Percentiles rank a stretch among this genome's conserved stretches.
Conservation (phyloP, 2,113 vertebrate genomes). For the Lepidothrix coronata region DNA sequence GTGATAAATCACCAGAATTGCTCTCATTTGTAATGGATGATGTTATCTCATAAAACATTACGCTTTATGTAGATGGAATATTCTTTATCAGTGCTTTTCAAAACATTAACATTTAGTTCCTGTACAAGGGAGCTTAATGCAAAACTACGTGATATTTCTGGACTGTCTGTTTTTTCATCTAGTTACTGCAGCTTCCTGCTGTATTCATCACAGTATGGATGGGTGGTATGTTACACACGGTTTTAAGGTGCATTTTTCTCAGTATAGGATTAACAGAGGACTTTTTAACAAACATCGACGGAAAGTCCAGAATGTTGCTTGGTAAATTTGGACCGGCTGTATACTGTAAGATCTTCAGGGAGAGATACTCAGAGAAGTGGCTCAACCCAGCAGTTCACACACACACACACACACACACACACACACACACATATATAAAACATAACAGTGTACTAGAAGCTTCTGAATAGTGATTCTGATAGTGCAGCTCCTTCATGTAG, state of each 20-base stretch:
- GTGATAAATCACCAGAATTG: background rate
- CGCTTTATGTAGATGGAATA: background rate
- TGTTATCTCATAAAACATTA: background rate
- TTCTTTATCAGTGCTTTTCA: background rate
- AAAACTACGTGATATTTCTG: background rate
- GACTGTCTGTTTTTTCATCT: background rate
- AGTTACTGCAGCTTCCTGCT: background rate
- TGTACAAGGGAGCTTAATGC: background rate
- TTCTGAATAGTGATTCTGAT: background rate
- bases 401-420: no score
- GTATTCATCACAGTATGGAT: background rate
- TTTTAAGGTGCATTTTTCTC: background rate
- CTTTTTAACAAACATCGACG: background rate
- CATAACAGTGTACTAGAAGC: background rate
- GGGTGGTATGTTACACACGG: background rate
- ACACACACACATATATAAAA: background rate
- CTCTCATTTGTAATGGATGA: background rate
- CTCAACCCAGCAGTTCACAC: background rate
- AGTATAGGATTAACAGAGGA: background rate
- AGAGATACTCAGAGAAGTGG: background rate
- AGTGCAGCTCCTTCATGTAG: background rate
- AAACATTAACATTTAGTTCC: background rate
- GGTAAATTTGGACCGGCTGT: background rate
- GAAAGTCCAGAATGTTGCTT: background rate
- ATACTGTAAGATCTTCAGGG: background rate